A percentile compares a stretch with the other conserved stretches of the same genome.
Conservation (phyloP, 2,797 vertebrate genomes). For the Gila robusta region DNA sequence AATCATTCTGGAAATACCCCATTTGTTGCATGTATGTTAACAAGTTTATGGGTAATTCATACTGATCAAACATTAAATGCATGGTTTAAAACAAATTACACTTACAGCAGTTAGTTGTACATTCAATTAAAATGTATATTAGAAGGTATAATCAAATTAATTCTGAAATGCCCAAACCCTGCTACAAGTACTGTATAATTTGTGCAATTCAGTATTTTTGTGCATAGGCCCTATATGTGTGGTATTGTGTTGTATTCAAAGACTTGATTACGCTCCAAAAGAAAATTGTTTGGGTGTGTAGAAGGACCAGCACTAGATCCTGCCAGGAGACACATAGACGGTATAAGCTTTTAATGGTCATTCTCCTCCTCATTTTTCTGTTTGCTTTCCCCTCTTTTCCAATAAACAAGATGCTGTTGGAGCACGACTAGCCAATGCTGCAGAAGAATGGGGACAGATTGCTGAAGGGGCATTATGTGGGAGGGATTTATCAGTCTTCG, state of each 20-base stretch:
- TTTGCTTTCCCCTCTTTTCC: neutral
- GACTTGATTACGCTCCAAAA: neutral
- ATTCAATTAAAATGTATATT: neutral
- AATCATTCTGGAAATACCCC: no score
- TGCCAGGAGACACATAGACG: neutral
- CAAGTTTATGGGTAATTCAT: neutral
- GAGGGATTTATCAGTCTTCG: conserved; percentile 24
- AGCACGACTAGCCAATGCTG: conserved; percentile 18
- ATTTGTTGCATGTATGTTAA: no score
- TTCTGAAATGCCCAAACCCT: neutral
- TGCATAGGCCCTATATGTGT: neutral
- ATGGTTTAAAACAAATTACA: neutral
- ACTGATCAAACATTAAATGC: neutral
- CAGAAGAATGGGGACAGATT: conserved; percentile 43
- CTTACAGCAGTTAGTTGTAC: neutral
- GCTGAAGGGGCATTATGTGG: conserved; percentile 41
- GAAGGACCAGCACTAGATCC: neutral
- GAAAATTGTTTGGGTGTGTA: neutral
- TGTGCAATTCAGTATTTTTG: neutral
- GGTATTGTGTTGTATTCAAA: neutral
- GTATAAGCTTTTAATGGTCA: neutral
- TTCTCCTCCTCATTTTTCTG: neutral
- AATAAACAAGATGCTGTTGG: conserved; percentile 33
- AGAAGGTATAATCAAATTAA: no score
- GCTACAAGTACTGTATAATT: neutral